phyloP scores from a whole-genome alignment of 2,797 vertebrate genomes.

The Clarias fuscus region DNA sequence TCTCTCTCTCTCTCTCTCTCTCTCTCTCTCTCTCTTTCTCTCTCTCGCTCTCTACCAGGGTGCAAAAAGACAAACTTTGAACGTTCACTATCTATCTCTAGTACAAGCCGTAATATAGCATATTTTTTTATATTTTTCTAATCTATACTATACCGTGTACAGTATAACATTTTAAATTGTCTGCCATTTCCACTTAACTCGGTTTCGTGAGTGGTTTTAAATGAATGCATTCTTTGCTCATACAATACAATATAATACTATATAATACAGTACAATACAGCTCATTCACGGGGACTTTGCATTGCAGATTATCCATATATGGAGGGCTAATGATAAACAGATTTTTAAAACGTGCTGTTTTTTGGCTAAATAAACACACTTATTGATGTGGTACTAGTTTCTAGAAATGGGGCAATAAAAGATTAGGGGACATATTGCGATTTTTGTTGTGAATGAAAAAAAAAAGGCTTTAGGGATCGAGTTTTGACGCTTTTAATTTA shows the following conservation, averaged over 20 bases:
- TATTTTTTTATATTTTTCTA: not conserved
- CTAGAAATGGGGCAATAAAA: no score
- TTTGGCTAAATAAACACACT: not conserved
- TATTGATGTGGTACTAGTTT: not conserved
- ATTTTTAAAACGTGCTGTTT: not conserved
- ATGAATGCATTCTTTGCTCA: not conserved
- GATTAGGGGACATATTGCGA: no score
- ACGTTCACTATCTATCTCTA: not conserved
- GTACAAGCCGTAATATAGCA: not conserved
- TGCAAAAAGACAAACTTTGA: not conserved
- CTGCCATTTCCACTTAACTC: not conserved
- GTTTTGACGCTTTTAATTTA: no score
- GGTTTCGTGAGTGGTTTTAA: not conserved
- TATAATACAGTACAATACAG: not conserved
- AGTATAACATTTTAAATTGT: not conserved
- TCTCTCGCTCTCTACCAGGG: constrained; percentile 5
- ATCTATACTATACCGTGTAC: not conserved
- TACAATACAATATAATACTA: no score
- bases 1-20: not conserved
- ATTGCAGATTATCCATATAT: not conserved
- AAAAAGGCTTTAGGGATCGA: no score
- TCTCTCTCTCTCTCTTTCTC: no score
- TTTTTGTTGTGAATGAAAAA: no score
- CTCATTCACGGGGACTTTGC: not conserved
- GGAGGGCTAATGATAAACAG: not conserved